Conservation (phyloP, 2,888 invertebrate genomes). For the Seladonia tumulorum region DNA sequence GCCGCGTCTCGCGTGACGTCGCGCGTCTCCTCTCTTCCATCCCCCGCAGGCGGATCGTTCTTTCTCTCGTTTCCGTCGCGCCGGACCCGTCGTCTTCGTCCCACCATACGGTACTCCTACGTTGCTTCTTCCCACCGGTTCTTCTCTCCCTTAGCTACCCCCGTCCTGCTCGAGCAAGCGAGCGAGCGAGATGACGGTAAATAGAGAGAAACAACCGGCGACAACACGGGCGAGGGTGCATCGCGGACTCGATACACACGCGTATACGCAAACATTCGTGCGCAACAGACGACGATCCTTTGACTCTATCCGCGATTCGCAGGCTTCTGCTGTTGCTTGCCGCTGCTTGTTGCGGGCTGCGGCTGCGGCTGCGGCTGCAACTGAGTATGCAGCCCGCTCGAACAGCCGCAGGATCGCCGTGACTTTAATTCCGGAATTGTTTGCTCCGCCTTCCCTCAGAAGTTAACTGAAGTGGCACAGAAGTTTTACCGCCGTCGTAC, state of each 20-base stretch:
- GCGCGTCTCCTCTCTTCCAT: conserved; percentile 27
- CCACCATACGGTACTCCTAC: conserved; percentile 11
- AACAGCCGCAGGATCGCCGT: conserved; percentile 60
- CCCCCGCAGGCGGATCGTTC: conserved; percentile 15
- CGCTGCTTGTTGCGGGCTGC: not conserved
- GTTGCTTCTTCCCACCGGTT: conserved; percentile 40
- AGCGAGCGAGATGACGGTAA: conserved; percentile 51
- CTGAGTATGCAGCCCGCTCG: conserved; percentile 17
- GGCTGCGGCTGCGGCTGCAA: not conserved
- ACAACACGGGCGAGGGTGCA: conserved; percentile 58
- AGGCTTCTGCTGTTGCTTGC: conserved; percentile 17
- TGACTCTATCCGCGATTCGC: conserved; percentile 47
- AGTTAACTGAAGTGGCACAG: conserved; percentile 66
- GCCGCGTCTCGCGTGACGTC: conserved; percentile 20
- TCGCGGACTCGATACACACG: not conserved
- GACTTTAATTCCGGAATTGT: conserved; percentile 66
- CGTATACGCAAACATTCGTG: conserved; percentile 46
- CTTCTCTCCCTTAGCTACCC: conserved; percentile 51
- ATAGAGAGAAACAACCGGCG: conserved; percentile 62
- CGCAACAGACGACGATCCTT: conserved; percentile 52
- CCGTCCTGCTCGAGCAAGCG: not conserved
- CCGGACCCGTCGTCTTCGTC: conserved; percentile 34
- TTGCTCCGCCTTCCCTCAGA: conserved; percentile 65
- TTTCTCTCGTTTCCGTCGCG: conserved; percentile 24
- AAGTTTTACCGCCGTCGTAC: conserved; percentile 63